Percentiles rank a stretch among this genome's conserved stretches.
Evolutionary conservation across 2,113 vertebrate genomes (phyloP).

Genomic region (Ochotona princeps): DNA sequence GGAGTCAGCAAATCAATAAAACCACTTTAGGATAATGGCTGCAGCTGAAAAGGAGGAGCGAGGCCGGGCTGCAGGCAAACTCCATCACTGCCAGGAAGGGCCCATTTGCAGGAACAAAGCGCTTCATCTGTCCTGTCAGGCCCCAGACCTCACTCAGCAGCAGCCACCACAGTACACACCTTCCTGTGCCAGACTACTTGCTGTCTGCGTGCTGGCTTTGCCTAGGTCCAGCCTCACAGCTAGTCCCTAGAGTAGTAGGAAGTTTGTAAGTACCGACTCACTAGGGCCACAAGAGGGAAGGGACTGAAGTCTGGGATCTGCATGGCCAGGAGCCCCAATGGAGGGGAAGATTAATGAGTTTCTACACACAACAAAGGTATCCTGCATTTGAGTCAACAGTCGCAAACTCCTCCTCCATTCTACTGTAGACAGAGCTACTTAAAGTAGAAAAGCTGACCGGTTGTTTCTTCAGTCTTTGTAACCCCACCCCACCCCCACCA

Average conservation of each 20-base stretch:
- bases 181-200: not conserved
- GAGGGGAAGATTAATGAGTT: not conserved
- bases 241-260: not conserved
- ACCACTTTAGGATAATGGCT: constrained; percentile 90
- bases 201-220: not conserved
- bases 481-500: not conserved
- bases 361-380: not conserved
- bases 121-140: constrained; percentile 49
- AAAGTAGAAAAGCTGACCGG: not conserved
- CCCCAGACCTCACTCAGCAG: not conserved
- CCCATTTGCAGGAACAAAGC: constrained; percentile 80
- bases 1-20: constrained; percentile 90
- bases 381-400: not conserved
- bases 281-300: not conserved
- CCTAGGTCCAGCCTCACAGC: not conserved
- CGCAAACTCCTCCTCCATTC: not conserved
- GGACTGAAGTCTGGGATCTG: accelerated
- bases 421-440: constrained; percentile 7
- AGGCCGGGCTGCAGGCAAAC: constrained; percentile 78
- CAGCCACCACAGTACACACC: not conserved
- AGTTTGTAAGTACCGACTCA: not conserved
- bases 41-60: constrained; percentile 78
- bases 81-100: constrained; percentile 87
- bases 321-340: too few relatives aligned
- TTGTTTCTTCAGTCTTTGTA: constrained; percentile 46